Evolutionary conservation across 1,140 invertebrate species (phyloP), one percentile per base, ranked within the genome.

Genomic region (Procambarus virginalis): DNA sequence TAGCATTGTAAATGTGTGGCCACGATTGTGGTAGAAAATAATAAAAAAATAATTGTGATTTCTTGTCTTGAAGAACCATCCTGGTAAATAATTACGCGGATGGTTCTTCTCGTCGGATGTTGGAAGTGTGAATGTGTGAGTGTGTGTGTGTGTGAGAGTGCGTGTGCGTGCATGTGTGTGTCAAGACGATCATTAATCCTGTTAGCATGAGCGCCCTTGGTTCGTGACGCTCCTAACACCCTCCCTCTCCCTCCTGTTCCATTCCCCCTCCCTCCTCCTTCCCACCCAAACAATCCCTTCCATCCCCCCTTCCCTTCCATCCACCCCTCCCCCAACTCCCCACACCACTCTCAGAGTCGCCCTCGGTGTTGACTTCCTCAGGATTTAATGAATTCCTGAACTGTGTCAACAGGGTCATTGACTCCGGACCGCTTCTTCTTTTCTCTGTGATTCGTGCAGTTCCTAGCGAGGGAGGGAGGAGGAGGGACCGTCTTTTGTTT

Each of bases 131-230:
- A 34, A 34, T 17, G 10, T 64, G 60, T 64, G 60, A 1, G 60
- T 17, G 60, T 64, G n/a, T n/a, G 60, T 64, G 14, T 64, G 12
- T 64, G 14, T 64, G 60, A 17, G 14, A 17, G 60, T 64, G 60
- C 17, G 60, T 64, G 60, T 64, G 10, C 2, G 10, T 64, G 12
- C 17, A 17, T 64, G 60, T 64, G 60, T 64, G 60, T 64, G 12
- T 64, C 60, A 64, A 64, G 60, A 64, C 60, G 60, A 20, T 64
- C 60, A 64, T 64, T 64, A 64, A 64, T 64, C 60, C 60, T 64
- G 60, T 64, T 64, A 64, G 60, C 60, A 64, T 64, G 60, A 64
- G 60, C 60, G 17, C 60, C 17, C 60, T 64, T 64, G 60, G 17
- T 17, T 5, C 60, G 2, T 17, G 17, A 17, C 60, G 10, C 60